These are phyloP conservation scores for Temnothorax rugatulus DNA, from an alignment of 2,888 invertebrate genomes.

Conservation along the genomic window DNA sequence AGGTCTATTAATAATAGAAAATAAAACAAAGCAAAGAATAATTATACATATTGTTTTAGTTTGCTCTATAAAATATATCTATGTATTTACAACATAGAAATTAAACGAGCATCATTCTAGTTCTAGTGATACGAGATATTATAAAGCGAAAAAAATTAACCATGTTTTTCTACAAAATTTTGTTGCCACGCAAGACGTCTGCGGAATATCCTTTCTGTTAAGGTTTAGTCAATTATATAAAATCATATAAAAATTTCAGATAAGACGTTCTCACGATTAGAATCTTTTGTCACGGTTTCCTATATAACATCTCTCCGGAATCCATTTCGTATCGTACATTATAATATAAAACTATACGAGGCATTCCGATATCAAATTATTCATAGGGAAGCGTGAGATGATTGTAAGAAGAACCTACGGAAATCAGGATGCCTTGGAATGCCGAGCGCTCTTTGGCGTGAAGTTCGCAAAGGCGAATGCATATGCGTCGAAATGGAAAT, in stretches of 20 bases:
- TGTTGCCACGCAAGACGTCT: not conserved
- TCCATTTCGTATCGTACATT: not conserved
- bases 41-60: not conserved
- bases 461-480: constrained; percentile 30
- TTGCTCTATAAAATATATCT: not conserved
- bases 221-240: not conserved
- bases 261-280: not conserved
- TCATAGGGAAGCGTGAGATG: not conserved
- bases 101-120: not conserved
- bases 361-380: constrained; percentile 31
- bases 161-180: not conserved
- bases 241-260: not conserved
- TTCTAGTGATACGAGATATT: not conserved
- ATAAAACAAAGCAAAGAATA: not conserved
- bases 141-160: not conserved
- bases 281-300: not conserved
- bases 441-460: constrained; percentile 16
- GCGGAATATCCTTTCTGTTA: not conserved
- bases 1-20: not conserved
- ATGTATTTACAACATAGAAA: not conserved
- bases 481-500: constrained; percentile 43
- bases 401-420: constrained; percentile 34
- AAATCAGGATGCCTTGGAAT: constrained; percentile 20
- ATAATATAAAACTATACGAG: not conserved
- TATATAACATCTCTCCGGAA: not conserved